Evolutionary conservation across 37 sponge, comb jelly and placozoan species (phyloP).

Genomic region (Trichoplax adhaerens): DNA sequence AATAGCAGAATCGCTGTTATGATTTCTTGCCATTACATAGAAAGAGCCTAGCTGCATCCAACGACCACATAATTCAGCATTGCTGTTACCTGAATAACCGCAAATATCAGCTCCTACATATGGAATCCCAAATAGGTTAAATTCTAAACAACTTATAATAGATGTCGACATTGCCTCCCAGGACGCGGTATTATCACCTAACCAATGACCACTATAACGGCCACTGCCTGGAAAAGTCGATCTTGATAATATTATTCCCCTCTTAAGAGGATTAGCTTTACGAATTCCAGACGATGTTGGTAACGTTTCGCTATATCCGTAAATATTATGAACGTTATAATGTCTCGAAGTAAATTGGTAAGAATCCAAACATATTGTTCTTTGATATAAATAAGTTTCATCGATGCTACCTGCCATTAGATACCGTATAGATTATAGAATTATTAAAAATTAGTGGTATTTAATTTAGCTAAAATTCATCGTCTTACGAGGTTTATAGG

Average conservation of each 20-base stretch:
- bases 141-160: conserved; percentile 4
- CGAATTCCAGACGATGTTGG: no score
- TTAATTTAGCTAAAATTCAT: no score
- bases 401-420: no score
- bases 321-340: no score
- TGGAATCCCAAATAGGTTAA: conserved; percentile 16
- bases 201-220: conserved; percentile 15
- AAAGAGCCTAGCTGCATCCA: conserved; percentile 19
- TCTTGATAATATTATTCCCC: conserved; percentile 4
- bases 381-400: no score
- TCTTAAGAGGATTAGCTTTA: neutral
- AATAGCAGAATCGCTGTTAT: conserved; percentile 10
- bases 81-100: conserved; percentile 13
- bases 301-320: no score
- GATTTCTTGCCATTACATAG: conserved; percentile 13
- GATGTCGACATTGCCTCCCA: conserved; percentile 15
- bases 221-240: conserved; percentile 18
- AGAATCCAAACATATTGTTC: no score
- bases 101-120: conserved; percentile 20
- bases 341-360: no score
- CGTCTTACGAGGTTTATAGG: conserved; percentile 27
- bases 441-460: no score
- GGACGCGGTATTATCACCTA: conserved; percentile 5
- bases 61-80: conserved; percentile 10
- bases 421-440: no score